Evolutionary conservation across 2,797 vertebrate species (phyloP).

Genomic region (Oryzias sinensis): DNA sequence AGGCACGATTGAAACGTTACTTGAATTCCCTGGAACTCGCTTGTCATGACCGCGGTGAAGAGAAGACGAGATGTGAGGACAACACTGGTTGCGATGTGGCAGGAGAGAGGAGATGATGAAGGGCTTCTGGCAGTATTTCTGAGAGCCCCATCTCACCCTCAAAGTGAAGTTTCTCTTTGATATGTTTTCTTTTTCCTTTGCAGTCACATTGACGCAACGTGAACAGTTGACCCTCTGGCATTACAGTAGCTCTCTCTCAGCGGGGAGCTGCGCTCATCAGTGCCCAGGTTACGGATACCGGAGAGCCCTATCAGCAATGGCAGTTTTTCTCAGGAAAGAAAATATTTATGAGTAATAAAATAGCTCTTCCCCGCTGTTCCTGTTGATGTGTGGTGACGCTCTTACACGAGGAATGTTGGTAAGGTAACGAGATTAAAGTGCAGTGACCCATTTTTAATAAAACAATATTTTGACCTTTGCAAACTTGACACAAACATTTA

Average conservation of each 20-base stretch:
- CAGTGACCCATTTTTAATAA: slow-evolving; percentile 5
- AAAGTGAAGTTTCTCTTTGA: slow-evolving; percentile 47
- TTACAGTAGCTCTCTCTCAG: slow-evolving; percentile 35
- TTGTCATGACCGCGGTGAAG: slow-evolving; percentile 38
- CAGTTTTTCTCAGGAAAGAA: slow-evolving; percentile 15
- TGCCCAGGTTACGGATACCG: slow-evolving; percentile 23
- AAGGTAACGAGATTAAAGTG: not conserved
- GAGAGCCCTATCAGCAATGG: slow-evolving; percentile 6
- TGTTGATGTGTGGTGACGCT: slow-evolving; percentile 6
- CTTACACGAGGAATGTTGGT: slow-evolving; percentile 2
- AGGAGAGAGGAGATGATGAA: slow-evolving; percentile 40
- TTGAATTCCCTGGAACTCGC: slow-evolving; percentile 26
- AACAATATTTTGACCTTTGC: slow-evolving; percentile 1
- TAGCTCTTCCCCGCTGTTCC: slow-evolving; percentile 1
- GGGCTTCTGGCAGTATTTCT: slow-evolving; percentile 40
- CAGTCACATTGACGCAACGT: slow-evolving; percentile 35
- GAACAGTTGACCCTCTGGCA: slow-evolving; percentile 40
- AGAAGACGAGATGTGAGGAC: slow-evolving; percentile 38
- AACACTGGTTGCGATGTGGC: slow-evolving; percentile 48
- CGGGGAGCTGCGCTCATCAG: slow-evolving; percentile 20
- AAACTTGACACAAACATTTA: too few relatives aligned
- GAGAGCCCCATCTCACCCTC: slow-evolving; percentile 33
- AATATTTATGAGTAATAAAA: not conserved
- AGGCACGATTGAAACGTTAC: slow-evolving; percentile 20
- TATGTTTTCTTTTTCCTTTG: slow-evolving; percentile 40